Percentiles rank a stretch among this genome's conserved stretches.
These are phyloP conservation scores for Timema podura DNA, from an alignment of 2,888 invertebrate species.

Conservation along the genomic window DNA sequence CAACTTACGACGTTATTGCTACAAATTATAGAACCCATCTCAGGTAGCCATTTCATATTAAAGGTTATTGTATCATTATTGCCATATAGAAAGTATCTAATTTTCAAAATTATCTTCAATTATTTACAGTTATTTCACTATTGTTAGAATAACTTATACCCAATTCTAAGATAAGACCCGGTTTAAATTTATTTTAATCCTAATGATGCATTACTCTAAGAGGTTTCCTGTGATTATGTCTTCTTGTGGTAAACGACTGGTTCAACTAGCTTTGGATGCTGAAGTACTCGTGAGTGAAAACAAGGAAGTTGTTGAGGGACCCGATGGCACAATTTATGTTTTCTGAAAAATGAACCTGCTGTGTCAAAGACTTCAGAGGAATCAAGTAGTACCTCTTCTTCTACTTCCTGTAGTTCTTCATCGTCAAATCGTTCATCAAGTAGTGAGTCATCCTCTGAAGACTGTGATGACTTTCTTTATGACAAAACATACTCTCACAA, in stretches of 20 bases:
- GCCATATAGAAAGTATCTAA: background rate
- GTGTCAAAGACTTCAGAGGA: background rate
- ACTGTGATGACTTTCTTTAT: too few relatives aligned
- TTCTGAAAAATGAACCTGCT: background rate
- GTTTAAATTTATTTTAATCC: background rate
- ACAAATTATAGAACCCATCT: background rate
- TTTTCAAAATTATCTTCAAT: background rate
- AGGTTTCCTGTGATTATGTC: background rate
- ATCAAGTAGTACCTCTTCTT: too few relatives aligned
- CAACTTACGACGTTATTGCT: conserved; percentile 5
- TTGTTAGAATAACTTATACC: background rate
- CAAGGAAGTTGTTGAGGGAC: background rate
- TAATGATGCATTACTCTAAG: background rate
- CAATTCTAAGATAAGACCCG: background rate
- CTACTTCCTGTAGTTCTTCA: too few relatives aligned
- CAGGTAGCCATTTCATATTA: background rate
- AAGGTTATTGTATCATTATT: background rate
- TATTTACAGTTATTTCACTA: conserved; percentile 1
- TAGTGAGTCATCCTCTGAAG: too few relatives aligned
- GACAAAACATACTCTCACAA: too few relatives aligned
- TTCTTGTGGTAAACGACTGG: background rate
- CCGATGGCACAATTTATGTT: background rate
- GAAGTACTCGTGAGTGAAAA: background rate
- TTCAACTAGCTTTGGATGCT: background rate
- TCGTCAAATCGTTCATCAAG: too few relatives aligned